Conservation (phyloP, 1,140 invertebrate species). For the Heterodera schachtii region DNA sequence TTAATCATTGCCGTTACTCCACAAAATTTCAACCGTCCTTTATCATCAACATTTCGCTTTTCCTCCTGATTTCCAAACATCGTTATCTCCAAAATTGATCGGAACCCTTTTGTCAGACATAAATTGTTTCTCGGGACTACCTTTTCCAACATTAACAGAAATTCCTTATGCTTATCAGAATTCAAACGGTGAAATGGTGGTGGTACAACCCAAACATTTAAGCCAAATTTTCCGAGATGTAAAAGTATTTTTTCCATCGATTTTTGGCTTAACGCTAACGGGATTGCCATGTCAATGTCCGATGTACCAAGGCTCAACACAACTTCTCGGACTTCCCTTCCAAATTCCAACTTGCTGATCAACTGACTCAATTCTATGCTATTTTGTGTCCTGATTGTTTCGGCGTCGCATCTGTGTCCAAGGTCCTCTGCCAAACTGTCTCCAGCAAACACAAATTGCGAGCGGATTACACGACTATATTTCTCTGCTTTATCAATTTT, state of each 20-base stretch:
- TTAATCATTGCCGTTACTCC: background rate
- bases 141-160: background rate
- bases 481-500: too few relatives aligned
- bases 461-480: background rate
- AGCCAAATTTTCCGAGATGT: background rate
- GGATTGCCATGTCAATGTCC: background rate
- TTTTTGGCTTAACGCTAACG: background rate
- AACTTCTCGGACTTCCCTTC: background rate
- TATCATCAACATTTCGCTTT: background rate
- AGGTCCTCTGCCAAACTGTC: background rate
- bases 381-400: background rate
- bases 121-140: background rate
- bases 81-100: background rate
- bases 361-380: too few relatives aligned
- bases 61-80: background rate
- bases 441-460: background rate
- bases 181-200: background rate
- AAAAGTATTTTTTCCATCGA: background rate
- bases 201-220: background rate
- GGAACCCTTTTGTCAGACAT: background rate
- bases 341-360: background rate
- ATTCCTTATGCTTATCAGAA: background rate
- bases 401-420: background rate
- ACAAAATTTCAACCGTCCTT: background rate
- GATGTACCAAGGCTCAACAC: background rate